Evolutionary conservation across 2,113 vertebrate genomes (phyloP), one percentile per base, ranked within the genome.

Genomic region (Ctenodactylus gundi): DNA sequence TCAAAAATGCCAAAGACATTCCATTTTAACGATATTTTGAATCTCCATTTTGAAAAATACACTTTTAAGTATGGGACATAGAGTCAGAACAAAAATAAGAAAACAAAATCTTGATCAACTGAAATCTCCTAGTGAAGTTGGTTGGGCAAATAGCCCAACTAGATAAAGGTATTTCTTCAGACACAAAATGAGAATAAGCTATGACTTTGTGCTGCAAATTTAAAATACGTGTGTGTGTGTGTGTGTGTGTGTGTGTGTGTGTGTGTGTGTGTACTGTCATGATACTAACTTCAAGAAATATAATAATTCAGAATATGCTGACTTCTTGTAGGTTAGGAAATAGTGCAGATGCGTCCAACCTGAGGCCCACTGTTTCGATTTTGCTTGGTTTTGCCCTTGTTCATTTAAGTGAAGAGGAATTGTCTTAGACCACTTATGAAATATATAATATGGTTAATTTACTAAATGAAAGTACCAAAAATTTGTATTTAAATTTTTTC

Each of bases 1-100:
- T 82, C 85, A 94, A 77, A 84, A 96, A 86, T 60, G 44, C 70
- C 68, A 94, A 62, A 94, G 67, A 95, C 31, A 93, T 83, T 88
- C 60, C 20, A 64, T 44, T 17, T 89, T 23, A 29, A 58, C 36
- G 58, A 20, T 41, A 85, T 93, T 62, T 76, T 31, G 46, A 49
- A 23, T 75, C n/a, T n/a, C 34, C 93, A 60, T 82, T 90, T 93
- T 90, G 57, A 93, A 95, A 85, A 31, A 87, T 41, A 83, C 3
- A 67, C 25, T 53, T 36, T 84, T 75, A 29, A 51, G 4, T 49
- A 78, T 39, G 39, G 23, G 92, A 88, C 51, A 91, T 0, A 92
- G 34, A 95, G 77, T 85, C 18, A 76, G 58, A 84, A 76, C 49
- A 75, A 72, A 20, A 65, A 77, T 15, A 73, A 81, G 21, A 78